Evolutionary conservation across 2,888 invertebrate genomes (phyloP).

Genomic region (Geophilus truncorum): DNA sequence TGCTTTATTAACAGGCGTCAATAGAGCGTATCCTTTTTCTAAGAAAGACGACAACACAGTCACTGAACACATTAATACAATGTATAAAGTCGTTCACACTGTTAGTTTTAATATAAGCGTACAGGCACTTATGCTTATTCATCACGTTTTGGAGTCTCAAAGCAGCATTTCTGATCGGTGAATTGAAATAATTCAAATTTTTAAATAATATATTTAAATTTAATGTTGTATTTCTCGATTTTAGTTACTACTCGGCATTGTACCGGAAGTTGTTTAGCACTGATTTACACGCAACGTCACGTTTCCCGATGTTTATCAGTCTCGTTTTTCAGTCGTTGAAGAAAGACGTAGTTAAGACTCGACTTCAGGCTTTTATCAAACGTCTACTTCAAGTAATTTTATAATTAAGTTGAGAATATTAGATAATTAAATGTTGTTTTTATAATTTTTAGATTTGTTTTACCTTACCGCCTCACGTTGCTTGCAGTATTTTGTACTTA

Average conservation of each 20-base stretch:
- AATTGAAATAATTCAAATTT: constrained; percentile 33
- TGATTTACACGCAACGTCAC: constrained; percentile 60
- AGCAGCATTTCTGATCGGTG: constrained; percentile 55
- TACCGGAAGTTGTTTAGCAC: constrained; percentile 80
- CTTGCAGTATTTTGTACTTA: constrained; percentile 75
- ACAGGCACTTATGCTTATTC: constrained; percentile 59
- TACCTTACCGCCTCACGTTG: constrained; percentile 67
- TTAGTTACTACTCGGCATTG: constrained; percentile 77
- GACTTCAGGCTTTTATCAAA: constrained; percentile 81
- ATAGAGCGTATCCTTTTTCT: constrained; percentile 77
- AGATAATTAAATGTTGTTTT: constrained; percentile 31
- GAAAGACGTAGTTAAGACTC: constrained; percentile 64
- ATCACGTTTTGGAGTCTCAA: constrained; percentile 58
- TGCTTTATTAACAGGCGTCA: constrained; percentile 73
- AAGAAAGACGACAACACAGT: constrained; percentile 56
- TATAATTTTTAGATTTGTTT: constrained; percentile 55
- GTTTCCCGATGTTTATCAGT: constrained; percentile 70
- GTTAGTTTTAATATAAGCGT: constrained; percentile 65
- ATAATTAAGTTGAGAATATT: constrained; percentile 31
- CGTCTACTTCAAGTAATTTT: constrained; percentile 61
- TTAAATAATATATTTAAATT: too few species aligned
- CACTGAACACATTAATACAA: constrained; percentile 62
- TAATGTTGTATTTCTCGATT: too few species aligned
- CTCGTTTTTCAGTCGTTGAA: constrained; percentile 78
- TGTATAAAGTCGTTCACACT: constrained; percentile 75